Base-by-base conservation (phyloP, 2,888 invertebrate species). In the Agonopterix heracliana region DNA sequence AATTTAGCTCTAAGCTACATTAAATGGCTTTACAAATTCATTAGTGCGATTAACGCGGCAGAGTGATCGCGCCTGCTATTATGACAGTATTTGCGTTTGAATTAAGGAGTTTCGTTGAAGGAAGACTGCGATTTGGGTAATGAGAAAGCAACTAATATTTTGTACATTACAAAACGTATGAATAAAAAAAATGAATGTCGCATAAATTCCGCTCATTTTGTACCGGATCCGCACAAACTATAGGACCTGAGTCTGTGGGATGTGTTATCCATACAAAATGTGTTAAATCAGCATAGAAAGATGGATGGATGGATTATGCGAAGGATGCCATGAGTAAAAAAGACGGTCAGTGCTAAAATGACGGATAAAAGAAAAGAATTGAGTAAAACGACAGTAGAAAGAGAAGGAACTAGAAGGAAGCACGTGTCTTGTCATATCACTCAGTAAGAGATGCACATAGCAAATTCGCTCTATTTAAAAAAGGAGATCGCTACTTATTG, bases 11-110 rank as follows among this genome's bases (percentile, higher is more conserved):
- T 34, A 10, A 51, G 49, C 45, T 48, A 41, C 47, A 52, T 61
- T 57, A 57, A 55, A 42, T 52, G 52, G 59, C 56, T 57, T 61
- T 55, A 54, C 55, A 54, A 57, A 63, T 61, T 63, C 55, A 63
- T 61, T 61, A 59, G 59, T 49, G 57, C 55, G 56, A 56, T 60
- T 59, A 64, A 63, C 60, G 56, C 51, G 41, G 53, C 46, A 54
- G 54, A 50, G 54, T 55, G 55, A 63, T 59, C 55, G 59, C 55
- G 60, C 50, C 50, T 43, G 51, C 56, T 53, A 55, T 57, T 57
- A 60, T 56, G 54, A 54, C 48, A 54, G 54, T 53, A 56, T 59
- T 62, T 61, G 54, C 46, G 48, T 59, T 62, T 61, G 54, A 45
- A 46, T 49, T 55, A 38, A 38, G 38, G 38, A 2, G n/a, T 4